Evolutionary conservation across 2,888 invertebrate species (phyloP).

Genomic region (Tuta absoluta): DNA sequence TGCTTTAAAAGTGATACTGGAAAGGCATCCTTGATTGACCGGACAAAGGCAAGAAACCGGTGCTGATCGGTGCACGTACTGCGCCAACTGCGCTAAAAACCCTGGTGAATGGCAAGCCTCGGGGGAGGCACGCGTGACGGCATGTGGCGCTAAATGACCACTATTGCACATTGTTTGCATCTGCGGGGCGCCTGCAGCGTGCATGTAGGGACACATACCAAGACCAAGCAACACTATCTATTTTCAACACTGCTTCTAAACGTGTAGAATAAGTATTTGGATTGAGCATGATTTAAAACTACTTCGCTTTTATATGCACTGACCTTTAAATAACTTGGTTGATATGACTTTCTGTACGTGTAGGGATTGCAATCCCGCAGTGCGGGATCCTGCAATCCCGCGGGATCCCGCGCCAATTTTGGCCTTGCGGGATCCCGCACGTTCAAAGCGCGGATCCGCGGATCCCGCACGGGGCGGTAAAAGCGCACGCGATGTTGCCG

Average conservation of each 20-base stretch:
- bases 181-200: not conserved
- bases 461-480: no score
- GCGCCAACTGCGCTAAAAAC: slow-evolving; percentile 13
- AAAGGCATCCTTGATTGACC: slow-evolving; percentile 27
- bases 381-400: no score
- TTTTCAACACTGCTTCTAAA: not conserved
- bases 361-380: no score
- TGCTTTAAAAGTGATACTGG: slow-evolving; percentile 1
- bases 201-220: not conserved
- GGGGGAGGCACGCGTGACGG: slow-evolving; percentile 20
- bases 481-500: no score
- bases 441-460: no score
- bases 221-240: not conserved
- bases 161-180: slow-evolving; percentile 14
- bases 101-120: slow-evolving; percentile 15
- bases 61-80: slow-evolving; percentile 14
- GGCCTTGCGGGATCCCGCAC: no score
- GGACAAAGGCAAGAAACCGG: slow-evolving; percentile 26
- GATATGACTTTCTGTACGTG: no score
- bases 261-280: not conserved
- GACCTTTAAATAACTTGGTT: no score
- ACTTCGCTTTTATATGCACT: no score
- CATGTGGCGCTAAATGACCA: slow-evolving; percentile 20
- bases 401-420: no score
- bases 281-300: no score